Evolutionary conservation across 2,113 vertebrate species (phyloP).

Genomic region (Nansenia antarctica): DNA sequence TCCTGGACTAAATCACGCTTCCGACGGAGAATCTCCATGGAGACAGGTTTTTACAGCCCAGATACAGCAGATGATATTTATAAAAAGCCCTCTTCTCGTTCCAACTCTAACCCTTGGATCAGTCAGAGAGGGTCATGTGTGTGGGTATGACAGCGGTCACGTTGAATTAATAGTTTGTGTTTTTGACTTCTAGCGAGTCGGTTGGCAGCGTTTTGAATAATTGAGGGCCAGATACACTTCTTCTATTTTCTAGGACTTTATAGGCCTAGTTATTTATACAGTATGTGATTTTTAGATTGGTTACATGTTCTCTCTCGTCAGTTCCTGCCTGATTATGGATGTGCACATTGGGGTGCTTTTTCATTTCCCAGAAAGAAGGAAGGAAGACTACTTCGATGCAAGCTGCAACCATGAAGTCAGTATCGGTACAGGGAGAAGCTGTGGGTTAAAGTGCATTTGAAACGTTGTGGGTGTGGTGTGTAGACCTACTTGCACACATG

Average conservation of each 20-base stretch:
- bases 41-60: not conserved
- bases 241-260: not conserved
- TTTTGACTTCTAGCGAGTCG: not conserved
- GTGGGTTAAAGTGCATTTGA: not conserved
- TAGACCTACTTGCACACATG: not conserved
- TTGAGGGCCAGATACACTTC: not conserved
- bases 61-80: not conserved
- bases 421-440: not conserved
- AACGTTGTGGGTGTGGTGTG: not conserved
- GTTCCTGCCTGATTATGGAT: not conserved
- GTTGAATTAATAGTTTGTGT: not conserved
- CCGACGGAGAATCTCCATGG: too few species aligned
- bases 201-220: not conserved
- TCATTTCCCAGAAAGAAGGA: not conserved
- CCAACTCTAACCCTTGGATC: too few species aligned
- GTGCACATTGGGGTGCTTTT: not conserved
- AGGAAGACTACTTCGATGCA: not conserved
- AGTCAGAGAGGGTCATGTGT: not conserved
- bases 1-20: too few species aligned
- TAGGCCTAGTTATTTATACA: not conserved
- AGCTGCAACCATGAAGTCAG: not conserved
- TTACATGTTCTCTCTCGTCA: not conserved
- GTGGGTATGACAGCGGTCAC: not conserved
- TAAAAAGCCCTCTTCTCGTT: not conserved
- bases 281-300: not conserved